Conservation (phyloP, 2,113 vertebrate genomes). For the Corythoichthys haematopterus region DNA sequence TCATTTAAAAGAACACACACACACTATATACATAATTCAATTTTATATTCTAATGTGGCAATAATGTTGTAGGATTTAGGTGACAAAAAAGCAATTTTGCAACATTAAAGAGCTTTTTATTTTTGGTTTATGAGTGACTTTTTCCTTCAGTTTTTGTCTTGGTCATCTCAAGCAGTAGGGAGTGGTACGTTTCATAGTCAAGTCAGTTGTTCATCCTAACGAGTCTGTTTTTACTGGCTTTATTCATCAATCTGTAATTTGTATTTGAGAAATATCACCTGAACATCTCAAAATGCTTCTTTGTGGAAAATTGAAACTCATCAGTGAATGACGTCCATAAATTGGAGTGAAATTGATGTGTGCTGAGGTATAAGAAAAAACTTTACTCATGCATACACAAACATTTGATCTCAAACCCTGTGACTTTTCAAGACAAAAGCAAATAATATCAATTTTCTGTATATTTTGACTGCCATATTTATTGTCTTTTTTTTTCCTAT, state of each 20-base stretch:
- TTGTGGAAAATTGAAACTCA: conserved; percentile 32
- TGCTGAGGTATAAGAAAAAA: conserved; percentile 6
- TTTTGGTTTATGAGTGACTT: conserved; percentile 25
- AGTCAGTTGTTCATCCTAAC: not conserved
- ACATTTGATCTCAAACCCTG: not conserved
- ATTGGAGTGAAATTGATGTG: conserved; percentile 19
- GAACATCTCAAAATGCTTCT: conserved; percentile 10
- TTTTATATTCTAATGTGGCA: conserved; percentile 20
- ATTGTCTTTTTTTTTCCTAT: too few relatives aligned
- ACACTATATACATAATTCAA: conserved; percentile 20
- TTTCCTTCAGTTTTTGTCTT: not conserved
- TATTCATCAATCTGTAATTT: not conserved
- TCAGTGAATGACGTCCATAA: conserved; percentile 19
- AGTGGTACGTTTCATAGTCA: not conserved
- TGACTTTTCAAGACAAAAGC: conserved; percentile 5
- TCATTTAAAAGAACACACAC: conserved; percentile 1
- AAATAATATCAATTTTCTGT: conserved; percentile 1
- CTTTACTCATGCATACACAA: conserved; percentile 3
- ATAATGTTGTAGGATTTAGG: conserved; percentile 1
- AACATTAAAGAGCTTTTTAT: conserved; percentile 43
- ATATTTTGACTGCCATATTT: not conserved
- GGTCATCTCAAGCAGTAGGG: not conserved
- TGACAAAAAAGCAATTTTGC: conserved; percentile 11
- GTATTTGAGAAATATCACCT: conserved; percentile 4
- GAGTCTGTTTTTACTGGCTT: not conserved